Base-by-base conservation (phyloP, 2,888 invertebrate species). In the Dasysyrphus tricinctus region DNA sequence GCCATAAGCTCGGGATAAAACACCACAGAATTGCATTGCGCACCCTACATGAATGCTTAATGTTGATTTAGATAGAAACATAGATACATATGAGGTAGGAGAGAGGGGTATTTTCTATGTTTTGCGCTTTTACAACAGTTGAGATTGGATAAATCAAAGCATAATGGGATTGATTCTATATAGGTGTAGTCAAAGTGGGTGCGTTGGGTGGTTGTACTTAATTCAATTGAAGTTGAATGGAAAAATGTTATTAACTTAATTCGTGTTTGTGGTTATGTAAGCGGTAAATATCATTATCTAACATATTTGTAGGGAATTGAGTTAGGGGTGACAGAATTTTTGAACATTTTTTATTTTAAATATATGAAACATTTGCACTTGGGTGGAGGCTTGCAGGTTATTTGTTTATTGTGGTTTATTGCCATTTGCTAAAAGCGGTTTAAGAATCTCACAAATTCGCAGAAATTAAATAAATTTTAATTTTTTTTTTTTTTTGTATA, bases 1-100 rank as follows among this genome's bases (percentile, higher is more conserved):
- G 83, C 80, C 75, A 72, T 84, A 84, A 84, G 69, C 80, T 44
- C 37, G 37, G 83, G 70, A 84, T 84, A 79, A 75, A 83, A 79
- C 79, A 79, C 79, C 83, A 49, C 83, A 83, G 57, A 79, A 63
- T 78, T 69, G 79, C 63, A 65, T 42, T 75, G 82, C 54, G 56
- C 47, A 70, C 51, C 32, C 69, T 51, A 34, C 29, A 54, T 54
- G 63, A 75, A 63, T 63, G 42, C 74, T 75, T 51, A 63, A 54
- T 59, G 47, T 32, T 54, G 56, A 65, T 47, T 69, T 29, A 69
- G 9, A 37, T 19, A 42, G 12, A 24, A n/a, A 39, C 2, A 29
- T 3, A 39, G 2, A 24, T 39, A 67, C 9, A 32, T 24, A 39
- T 12, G 32, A 19, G 11, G 8, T 19, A 14, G 34, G n/a, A 39